Evolutionary conservation across 1,140 invertebrate species (phyloP), one percentile per base, ranked within the genome.

Genomic region (Spodoptera frugiperda): DNA sequence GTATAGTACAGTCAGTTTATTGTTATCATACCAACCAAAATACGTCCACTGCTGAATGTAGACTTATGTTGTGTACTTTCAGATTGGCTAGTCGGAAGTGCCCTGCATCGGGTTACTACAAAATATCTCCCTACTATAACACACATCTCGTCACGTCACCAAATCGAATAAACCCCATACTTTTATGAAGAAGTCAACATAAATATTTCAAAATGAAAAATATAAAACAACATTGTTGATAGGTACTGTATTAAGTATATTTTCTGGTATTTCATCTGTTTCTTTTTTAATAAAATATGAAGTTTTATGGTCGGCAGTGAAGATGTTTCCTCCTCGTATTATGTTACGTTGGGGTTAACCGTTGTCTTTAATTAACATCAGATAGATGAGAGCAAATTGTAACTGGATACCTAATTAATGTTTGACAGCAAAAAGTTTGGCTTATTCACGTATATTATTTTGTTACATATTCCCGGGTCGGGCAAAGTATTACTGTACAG

Each of bases 321-420:
- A 73, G 12, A 10, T 39, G 19, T 51, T 46, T 53, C 21, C 8
- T 1, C 39, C 33, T 30, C 11, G 17, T 67, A 73, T 71, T n/a
- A 70, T 33, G 39, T 76, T 79, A 51, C 67, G 33, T 9, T 25
- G 51, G 12, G 48, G 17, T 75, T 74, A 72, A n/a, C 72, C 57
- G 54, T 74, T 57, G 54, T 54, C 54, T 74, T 57, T 73, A 79
- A 76, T 79, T 79, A 79, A 76, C 73, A 67, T 49, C 73, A 72
- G 76, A 79, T 67, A 73, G 68, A 46, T 8, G 6, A 33, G 49
- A 51, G 72, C 76, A 79, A 79, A 79, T 72, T 79, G 68, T 79
- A 76, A 76, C 51, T 15, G 25, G 73, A 79, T 19, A 4, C 68
- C 59, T 68, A 51, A 78, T 78, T 67, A 74, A 68, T 78, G 63